Evolutionary conservation across 2,113 vertebrate species (phyloP).

Genomic region (Pheucticus melanocephalus): DNA sequence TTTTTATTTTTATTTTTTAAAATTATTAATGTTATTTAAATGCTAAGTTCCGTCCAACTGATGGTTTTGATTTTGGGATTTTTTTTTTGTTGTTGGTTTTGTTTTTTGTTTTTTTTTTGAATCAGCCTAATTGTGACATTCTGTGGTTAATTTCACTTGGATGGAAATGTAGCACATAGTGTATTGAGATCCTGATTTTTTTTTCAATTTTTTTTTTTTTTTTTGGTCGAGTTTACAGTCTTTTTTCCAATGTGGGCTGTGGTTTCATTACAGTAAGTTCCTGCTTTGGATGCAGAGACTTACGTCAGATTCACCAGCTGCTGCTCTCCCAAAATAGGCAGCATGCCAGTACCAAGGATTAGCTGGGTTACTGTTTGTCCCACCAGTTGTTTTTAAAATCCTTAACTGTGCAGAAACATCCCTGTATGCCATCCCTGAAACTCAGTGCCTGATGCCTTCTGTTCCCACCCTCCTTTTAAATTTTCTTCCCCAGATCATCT

Average conservation of each 20-base stretch:
- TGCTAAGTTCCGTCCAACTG: neutral
- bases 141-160: neutral
- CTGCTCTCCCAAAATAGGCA: constrained; percentile 52
- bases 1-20: no score
- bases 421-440: neutral
- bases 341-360: constrained; percentile 49
- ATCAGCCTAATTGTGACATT: neutral
- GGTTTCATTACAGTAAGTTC: constrained; percentile 49
- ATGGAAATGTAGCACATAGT: neutral
- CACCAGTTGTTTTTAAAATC: constrained; percentile 58
- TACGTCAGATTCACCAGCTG: constrained; percentile 63
- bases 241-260: constrained; percentile 28
- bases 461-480: neutral
- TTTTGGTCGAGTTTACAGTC: constrained; percentile 31
- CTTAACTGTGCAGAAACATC: constrained; percentile 32
- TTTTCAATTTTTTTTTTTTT: neutral
- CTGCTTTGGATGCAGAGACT: constrained; percentile 54
- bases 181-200: neutral
- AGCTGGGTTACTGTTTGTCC: constrained; percentile 50
- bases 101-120: neutral
- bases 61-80: neutral
- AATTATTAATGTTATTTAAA: neutral
- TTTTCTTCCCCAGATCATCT: neutral
- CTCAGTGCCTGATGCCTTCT: neutral
- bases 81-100: neutral